Conservation (phyloP, 2,888 invertebrate genomes). For the Hypercompe scribonia region DNA sequence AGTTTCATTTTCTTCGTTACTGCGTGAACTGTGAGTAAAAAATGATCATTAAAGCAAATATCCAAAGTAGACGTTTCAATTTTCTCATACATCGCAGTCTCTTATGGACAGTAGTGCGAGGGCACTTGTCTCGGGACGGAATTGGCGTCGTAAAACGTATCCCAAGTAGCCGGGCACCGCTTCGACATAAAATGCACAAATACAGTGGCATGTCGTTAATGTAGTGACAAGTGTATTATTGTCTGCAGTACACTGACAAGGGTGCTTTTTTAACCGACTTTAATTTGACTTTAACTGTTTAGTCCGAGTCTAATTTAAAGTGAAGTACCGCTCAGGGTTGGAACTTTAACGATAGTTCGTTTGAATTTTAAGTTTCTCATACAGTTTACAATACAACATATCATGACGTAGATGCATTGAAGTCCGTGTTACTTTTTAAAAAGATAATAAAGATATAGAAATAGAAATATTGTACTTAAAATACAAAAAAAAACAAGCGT, state of each 20-base stretch:
- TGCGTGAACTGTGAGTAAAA: background rate
- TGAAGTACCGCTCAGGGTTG: too few relatives aligned
- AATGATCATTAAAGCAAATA: background rate
- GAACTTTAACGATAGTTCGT: too few relatives aligned
- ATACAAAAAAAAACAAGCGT: background rate
- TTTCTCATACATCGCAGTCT: constrained; percentile 25
- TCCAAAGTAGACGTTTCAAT: constrained; percentile 38
- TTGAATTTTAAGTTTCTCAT: too few relatives aligned
- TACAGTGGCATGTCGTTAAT: constrained; percentile 9
- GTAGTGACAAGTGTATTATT: constrained; percentile 4
- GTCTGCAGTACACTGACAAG: background rate
- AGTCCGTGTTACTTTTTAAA: background rate
- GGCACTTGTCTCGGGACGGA: constrained; percentile 50
- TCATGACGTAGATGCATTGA: background rate
- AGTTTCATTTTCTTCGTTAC: background rate
- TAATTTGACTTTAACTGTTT: background rate
- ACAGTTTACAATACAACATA: background rate
- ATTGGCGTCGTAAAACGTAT: constrained; percentile 55
- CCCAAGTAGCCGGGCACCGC: constrained; percentile 24
- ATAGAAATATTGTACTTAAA: background rate
- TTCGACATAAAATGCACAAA: constrained; percentile 35
- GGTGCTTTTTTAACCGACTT: background rate
- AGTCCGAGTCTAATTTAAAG: too few relatives aligned
- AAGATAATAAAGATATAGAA: background rate
- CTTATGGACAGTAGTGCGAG: constrained; percentile 39